Evolutionary conservation across 2,888 invertebrate species (phyloP).

Genomic region (Scrobipalpa costella): DNA sequence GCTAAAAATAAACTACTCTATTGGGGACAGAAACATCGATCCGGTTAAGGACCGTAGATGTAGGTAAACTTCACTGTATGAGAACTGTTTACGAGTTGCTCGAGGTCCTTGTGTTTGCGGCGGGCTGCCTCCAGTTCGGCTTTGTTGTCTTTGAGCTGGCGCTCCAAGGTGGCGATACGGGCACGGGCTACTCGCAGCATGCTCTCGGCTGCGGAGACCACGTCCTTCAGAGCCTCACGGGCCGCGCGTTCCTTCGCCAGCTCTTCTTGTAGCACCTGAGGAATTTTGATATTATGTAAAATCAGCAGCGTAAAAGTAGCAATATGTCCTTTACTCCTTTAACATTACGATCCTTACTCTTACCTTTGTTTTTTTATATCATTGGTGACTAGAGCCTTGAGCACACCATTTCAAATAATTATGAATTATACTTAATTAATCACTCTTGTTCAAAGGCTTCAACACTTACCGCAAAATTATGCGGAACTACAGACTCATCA

Average conservation of each 20-base stretch:
- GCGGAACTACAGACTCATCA: not conserved
- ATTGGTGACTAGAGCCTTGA: too few species aligned
- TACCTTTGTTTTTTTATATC: too few species aligned
- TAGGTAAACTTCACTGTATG: constrained; percentile 54
- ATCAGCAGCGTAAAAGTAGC: not conserved
- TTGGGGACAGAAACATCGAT: constrained; percentile 28
- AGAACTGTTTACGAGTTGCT: constrained; percentile 65
- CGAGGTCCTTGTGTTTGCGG: constrained; percentile 69
- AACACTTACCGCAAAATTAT: not conserved
- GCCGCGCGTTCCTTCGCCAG: constrained; percentile 63
- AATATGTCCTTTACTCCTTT: too few species aligned
- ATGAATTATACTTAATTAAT: too few species aligned
- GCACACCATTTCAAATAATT: too few species aligned
- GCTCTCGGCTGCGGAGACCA: constrained; percentile 64
- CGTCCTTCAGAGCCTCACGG: constrained; percentile 62
- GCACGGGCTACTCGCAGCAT: constrained; percentile 70
- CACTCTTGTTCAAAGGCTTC: too few species aligned
- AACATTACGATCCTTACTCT: too few species aligned
- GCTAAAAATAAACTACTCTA: too few species aligned
- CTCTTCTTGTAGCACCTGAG: constrained; percentile 56
- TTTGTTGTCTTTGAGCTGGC: constrained; percentile 63
- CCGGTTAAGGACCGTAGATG: constrained; percentile 44
- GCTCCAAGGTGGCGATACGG: constrained; percentile 63
- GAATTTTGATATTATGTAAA: not conserved
- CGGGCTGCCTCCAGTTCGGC: constrained; percentile 56